Evolutionary conservation across 2,888 invertebrate genomes (phyloP).

Genomic region (Serrognathus titanus): DNA sequence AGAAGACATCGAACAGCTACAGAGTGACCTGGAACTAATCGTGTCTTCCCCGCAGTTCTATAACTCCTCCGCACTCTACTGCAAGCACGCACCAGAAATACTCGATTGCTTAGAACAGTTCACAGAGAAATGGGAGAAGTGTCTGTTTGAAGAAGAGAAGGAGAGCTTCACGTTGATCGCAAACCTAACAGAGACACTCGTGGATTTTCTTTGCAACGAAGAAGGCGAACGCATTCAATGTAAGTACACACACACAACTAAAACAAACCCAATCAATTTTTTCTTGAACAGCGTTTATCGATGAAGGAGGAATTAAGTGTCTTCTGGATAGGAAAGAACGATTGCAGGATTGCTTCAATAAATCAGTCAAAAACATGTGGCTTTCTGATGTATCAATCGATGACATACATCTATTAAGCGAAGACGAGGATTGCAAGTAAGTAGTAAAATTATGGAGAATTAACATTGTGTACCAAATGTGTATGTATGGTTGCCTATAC

Average conservation of each 20-base stretch:
- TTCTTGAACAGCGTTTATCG: conserved; percentile 63
- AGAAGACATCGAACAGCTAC: too few relatives aligned
- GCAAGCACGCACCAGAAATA: conserved; percentile 59
- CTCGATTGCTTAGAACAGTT: conserved; percentile 61
- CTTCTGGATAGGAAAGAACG: conserved; percentile 58
- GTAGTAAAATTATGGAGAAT: conserved; percentile 18
- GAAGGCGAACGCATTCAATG: conserved; percentile 70
- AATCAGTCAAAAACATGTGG: conserved; percentile 55
- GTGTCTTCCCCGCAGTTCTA: too few relatives aligned
- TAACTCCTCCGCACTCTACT: conserved; percentile 50
- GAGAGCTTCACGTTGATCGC: conserved; percentile 59
- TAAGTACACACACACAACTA: too few relatives aligned
- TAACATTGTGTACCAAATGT: too few relatives aligned
- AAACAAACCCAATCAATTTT: too few relatives aligned
- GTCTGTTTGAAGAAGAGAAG: conserved; percentile 61
- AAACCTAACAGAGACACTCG: conserved; percentile 66
- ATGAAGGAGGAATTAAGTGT: conserved; percentile 76
- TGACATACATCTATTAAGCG: conserved; percentile 57
- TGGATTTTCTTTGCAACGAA: conserved; percentile 73
- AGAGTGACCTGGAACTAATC: too few relatives aligned
- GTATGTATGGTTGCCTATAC: too few relatives aligned
- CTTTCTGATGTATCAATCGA: conserved; percentile 50
- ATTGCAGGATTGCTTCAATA: conserved; percentile 63
- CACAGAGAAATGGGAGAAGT: conserved; percentile 57
- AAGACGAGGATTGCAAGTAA: conserved; percentile 59